Percentiles rank a stretch among this genome's conserved stretches.
These are phyloP conservation scores for Nemoura dubitans DNA, from an alignment of 2,888 invertebrate species.

Conservation along the genomic window DNA sequence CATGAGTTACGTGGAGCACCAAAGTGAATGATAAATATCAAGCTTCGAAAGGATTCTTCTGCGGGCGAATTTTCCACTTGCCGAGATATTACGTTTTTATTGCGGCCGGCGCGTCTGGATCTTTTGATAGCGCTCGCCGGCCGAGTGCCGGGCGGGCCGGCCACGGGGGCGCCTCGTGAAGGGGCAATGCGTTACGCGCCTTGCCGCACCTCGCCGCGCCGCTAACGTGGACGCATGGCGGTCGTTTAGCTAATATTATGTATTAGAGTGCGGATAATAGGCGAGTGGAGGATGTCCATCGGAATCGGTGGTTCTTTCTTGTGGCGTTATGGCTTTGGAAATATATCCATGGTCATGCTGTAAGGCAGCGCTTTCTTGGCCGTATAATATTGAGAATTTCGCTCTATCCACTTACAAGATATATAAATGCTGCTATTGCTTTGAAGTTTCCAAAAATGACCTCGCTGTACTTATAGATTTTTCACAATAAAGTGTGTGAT, in stretches of 20 bases:
- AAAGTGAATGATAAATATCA: not conserved
- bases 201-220: not conserved
- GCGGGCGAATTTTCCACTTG: not conserved
- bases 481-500: too few species aligned
- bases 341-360: not conserved
- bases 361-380: not conserved
- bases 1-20: not conserved
- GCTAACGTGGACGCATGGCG: not conserved
- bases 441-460: too few species aligned
- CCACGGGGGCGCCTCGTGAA: not conserved
- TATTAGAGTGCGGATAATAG: constrained; percentile 16
- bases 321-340: not conserved
- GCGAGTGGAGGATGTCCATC: not conserved
- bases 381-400: not conserved
- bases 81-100: constrained; percentile 38
- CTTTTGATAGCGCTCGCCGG: constrained; percentile 9
- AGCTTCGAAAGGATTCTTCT: not conserved
- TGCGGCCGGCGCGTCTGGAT: not conserved
- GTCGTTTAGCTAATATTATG: constrained; percentile 21
- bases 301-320: not conserved
- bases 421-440: too few species aligned
- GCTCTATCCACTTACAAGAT: not conserved
- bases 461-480: too few species aligned
- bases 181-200: not conserved
- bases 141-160: not conserved